phyloP scores from a whole-genome alignment of 2,797 vertebrate species.

The Rhincodon typus region DNA sequence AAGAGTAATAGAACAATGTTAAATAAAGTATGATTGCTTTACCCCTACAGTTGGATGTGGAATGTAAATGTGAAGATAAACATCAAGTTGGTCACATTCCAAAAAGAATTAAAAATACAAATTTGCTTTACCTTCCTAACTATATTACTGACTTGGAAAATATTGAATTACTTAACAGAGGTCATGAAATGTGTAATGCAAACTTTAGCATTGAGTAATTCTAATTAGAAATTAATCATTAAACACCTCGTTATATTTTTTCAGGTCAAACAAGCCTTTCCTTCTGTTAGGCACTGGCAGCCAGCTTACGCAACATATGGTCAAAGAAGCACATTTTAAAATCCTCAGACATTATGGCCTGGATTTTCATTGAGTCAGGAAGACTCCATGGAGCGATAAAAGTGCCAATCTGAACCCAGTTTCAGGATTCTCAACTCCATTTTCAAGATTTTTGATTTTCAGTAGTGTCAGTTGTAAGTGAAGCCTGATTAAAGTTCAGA shows the following conservation, averaged over 20 bases:
- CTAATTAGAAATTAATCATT: neutral
- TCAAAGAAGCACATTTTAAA: neutral
- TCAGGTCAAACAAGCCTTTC: neutral
- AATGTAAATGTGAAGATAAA: slow-evolving; percentile 1
- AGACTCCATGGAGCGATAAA: too few relatives aligned
- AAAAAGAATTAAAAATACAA: neutral
- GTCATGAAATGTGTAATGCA: neutral
- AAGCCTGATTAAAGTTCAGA: too few relatives aligned
- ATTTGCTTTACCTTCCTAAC: neutral
- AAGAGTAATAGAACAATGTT: neutral
- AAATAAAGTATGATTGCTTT: neutral
- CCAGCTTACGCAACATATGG: neutral
- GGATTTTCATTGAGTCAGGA: too few relatives aligned
- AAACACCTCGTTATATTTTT: neutral
- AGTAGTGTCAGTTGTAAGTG: too few relatives aligned
- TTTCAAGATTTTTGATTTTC: too few relatives aligned
- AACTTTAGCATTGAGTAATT: neutral
- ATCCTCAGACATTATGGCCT: neutral
- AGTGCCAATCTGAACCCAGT: too few relatives aligned
- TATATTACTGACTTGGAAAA: neutral
- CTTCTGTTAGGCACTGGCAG: neutral
- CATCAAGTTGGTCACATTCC: neutral
- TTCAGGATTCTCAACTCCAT: too few relatives aligned
- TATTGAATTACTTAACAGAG: neutral
- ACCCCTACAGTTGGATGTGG: neutral